Conservation (phyloP, 1,140 invertebrate genomes). For the Brachystomella parvula region DNA sequence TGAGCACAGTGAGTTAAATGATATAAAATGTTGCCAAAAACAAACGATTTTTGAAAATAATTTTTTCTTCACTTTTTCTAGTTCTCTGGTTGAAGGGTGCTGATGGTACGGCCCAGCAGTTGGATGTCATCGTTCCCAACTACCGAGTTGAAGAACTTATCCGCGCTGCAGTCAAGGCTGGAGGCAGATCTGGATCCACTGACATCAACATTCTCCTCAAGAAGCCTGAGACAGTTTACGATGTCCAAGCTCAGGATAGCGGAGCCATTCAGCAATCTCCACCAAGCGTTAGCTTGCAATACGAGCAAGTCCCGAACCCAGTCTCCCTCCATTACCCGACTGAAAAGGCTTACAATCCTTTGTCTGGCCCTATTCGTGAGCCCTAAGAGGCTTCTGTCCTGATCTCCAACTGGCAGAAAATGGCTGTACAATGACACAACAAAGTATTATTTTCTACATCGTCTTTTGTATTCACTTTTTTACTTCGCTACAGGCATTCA, state of each 20-base stretch:
- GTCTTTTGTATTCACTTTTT: too few species aligned
- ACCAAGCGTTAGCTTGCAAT: conserved; percentile 18
- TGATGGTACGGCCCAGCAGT: conserved; percentile 10
- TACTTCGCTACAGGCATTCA: too few species aligned
- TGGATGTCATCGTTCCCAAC: conserved; percentile 21
- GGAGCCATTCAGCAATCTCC: neutral
- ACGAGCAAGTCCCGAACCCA: conserved; percentile 13
- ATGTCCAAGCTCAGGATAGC: conserved; percentile 11
- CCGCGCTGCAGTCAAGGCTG: conserved; percentile 19
- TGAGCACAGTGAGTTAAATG: too few species aligned
- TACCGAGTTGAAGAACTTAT: conserved; percentile 24
- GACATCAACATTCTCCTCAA: conserved; percentile 18
- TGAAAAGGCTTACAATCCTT: conserved; percentile 6
- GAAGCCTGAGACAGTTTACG: conserved; percentile 18
- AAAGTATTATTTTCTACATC: too few species aligned
- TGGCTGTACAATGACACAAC: too few species aligned
- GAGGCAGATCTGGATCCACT: neutral
- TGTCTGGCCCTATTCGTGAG: conserved; percentile 11
- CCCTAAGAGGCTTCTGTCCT: neutral
- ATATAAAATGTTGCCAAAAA: too few species aligned
- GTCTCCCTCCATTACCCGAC: conserved; percentile 19
- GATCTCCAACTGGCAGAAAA: too few species aligned
- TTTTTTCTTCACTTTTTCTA: neutral
- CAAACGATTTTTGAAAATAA: too few species aligned
- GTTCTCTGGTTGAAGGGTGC: neutral